Evolutionary conservation across 2,888 invertebrate genomes (phyloP), one percentile per base, ranked within the genome.

Genomic region (Trichogramma evanescens): DNA sequence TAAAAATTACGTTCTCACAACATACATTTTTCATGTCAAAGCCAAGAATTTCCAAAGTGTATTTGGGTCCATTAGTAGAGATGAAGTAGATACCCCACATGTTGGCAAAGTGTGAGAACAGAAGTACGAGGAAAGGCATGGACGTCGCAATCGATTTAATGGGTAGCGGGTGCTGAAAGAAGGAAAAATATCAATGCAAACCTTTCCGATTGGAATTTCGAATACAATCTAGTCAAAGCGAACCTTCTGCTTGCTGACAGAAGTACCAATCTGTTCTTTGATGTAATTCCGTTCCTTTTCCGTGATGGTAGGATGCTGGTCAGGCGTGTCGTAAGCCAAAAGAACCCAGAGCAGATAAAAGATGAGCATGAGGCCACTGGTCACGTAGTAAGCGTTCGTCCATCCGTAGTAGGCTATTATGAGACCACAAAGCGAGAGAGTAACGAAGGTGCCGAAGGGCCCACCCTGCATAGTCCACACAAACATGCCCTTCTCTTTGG

Each of bases 71-170:
- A 49, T 87, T 89, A 0, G 89, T 89, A 74, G 89, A 83, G 55
- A 89, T 82, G 71, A 91, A 89, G 72, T 88, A 89, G 54, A 91
- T 79, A 4, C 90, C 91, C 90, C 91, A 91, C 72, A 89, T 82
- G 68, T 88, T 90, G 41, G 90, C 90, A 71, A 87, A 89, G 69
- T 91, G 91, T 10, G 89, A 78, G 52, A 87, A 74, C 4, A 82
- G 67, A 70, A 90, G 79, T 0, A 86, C 85, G 77, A 87, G 81
- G 75, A 89, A 89, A 41, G 89, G 89, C 49, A 85, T 66, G 0
- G 89, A 89, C 3, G 82, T 76, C 5, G 82, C 66, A 52, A 90
- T 83, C 40, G 80, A 78, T 69, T 79, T 82, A 68, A 88, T 82
- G 3, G 90, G 90, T 6, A 89, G 85, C 63, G 85, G 80, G 54